Evolutionary conservation across 2,797 vertebrate genomes (phyloP), one percentile per base, ranked within the genome.

Genomic region (Distichodus sexfasciatus): DNA sequence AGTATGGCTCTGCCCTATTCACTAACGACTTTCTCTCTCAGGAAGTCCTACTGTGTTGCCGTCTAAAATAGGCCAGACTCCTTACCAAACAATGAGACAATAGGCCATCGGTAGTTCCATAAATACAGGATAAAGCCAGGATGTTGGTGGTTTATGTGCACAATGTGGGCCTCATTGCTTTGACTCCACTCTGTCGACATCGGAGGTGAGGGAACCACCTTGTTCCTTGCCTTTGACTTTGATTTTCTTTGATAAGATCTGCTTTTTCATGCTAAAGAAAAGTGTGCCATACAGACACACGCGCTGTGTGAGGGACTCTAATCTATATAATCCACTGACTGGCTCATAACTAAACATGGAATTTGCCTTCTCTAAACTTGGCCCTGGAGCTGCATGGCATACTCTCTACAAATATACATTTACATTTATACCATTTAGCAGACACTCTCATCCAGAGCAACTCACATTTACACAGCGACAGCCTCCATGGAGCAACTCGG

Each of bases 81-180:
- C 70, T 75, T 55, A 73, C 38, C 58, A 77, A 82, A 90, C 86
- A 90, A 89, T 87, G 63, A 87, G 87, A 89, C 85, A 88, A 88
- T 90, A 75, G 82, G 72, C 73, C 76, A 80, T 76, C 74, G 72
- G 46, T 60, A 60, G 17, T 55, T 74, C 72, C 73, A 74, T 85
- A 83, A 85, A 82, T 81, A 77, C 68, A 85, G 81, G 83, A 82
- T 84, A 84, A 88, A 88, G 75, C 69, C 85, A 87, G 88, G 83
- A 87, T 83, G 82, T 87, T 53, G 61, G 64, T 62, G 75, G 78
- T 75, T 67, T 61, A 76, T 69, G 76, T 81, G 82, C 73, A 85
- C 81, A 81, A 77, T 85, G 84, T 78, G 70, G 74, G 47, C 64
- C 44, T 35, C 58, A 21, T 43, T 71, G 70, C 67, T 74, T 74